Percentiles rank a stretch among this genome's conserved stretches.
Evolutionary conservation across 2,797 vertebrate species (phyloP).

Genomic region (Crypturellus tataupa): DNA sequence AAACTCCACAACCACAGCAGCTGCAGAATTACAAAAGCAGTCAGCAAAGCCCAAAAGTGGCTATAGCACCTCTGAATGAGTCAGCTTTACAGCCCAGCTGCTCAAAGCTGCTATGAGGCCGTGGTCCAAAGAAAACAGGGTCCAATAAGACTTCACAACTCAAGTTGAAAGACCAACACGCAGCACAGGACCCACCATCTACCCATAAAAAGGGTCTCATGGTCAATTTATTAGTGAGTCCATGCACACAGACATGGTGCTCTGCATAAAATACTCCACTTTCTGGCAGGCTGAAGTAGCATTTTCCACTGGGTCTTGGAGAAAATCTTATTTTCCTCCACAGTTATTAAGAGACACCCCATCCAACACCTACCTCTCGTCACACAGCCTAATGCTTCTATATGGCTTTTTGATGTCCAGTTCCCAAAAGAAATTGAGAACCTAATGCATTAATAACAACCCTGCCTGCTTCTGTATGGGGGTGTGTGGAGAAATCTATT

Average conservation of each 20-base stretch:
- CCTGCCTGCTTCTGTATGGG: not conserved
- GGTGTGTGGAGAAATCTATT: not conserved
- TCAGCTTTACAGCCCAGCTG: accelerated
- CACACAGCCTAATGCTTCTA: not conserved
- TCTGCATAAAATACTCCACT: not conserved
- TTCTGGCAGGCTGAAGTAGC: not conserved
- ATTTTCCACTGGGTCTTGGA: not conserved
- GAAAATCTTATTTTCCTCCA: not conserved
- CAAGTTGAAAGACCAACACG: not conserved
- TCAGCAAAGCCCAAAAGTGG: not conserved
- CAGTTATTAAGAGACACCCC: not conserved
- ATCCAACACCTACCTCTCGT: not conserved
- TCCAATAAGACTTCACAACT: not conserved
- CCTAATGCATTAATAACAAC: not conserved
- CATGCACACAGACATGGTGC: not conserved
- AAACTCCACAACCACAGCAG: not conserved
- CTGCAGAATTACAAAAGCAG: not conserved
- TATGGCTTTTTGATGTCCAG: not conserved
- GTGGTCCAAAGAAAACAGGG: accelerated
- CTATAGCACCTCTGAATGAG: not conserved
- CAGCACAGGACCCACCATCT: not conserved
- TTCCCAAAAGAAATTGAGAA: not conserved
- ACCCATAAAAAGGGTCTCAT: not conserved
- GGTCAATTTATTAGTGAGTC: not conserved
- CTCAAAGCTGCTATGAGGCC: not conserved